Base-by-base conservation (phyloP, 2,113 vertebrate genomes). In the Percina caprodes region DNA sequence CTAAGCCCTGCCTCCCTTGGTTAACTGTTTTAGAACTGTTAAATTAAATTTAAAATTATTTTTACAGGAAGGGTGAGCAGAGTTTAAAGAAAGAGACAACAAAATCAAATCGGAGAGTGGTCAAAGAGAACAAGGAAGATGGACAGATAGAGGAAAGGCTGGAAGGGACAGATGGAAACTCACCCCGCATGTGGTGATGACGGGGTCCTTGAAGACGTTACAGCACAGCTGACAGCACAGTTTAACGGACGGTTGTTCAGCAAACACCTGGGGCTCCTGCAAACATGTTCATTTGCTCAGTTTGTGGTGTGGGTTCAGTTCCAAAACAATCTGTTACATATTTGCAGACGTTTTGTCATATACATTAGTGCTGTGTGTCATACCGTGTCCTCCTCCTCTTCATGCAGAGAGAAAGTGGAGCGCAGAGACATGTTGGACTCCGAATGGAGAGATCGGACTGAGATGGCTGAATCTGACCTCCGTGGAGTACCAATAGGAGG, bases 391-490 rank as follows among this genome's bases (percentile, higher is more conserved):
- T 99, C 98, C 86, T 99, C 98, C 91, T 99, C 98, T 88, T 99
- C 98, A 0, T 99, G 98, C 85, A 99, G 95, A 0, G 98, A 99
- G 93, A 99, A 99, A 0, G 98, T 99, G 54, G 98, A 99, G 84
- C 98, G 98, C 88, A 99, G 85, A 69, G 98, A 99, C 97, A 99
- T 99, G 95, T 96, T 99, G 94, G 98, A 99, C 93, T 99, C 98
- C 0, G 98, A 99, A 88, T 99, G 98, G 81, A 99, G 88, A 0
- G 98, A 99, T 48, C 98, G 97, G 58, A 99, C 92, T 0, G 98
- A 99, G 94, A 99, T 99, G 67, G 97, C 97, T 0, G 98, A 99
- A 92, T 99, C 98, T 0, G 98, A 99, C 85, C 97, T 96, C 39
- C 97, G 96, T 0, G 98, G 97, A 6, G 96, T 98, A 79, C 95